Evolutionary conservation across 37 sponge, comb jelly and placozoan species (phyloP).

Genomic region (Spongilla lacustris): DNA sequence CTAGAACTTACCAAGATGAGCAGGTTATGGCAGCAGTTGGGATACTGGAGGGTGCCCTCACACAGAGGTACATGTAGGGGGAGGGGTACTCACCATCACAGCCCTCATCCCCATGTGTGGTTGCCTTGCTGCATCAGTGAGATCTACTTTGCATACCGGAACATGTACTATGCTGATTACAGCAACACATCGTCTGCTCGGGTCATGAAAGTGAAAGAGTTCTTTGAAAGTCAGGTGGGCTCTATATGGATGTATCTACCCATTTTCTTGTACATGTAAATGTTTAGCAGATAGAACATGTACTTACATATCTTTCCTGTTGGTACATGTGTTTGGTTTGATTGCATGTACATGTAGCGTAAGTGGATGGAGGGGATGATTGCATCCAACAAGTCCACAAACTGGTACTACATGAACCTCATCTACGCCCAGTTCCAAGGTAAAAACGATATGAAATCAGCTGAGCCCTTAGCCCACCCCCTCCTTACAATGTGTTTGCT

Average conservation of each 20-base stretch:
- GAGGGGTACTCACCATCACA: neutral
- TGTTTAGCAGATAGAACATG: too few relatives aligned
- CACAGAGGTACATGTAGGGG: constrained; percentile 32
- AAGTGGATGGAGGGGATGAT: constrained; percentile 48
- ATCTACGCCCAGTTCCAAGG: constrained; percentile 41
- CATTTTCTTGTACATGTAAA: too few relatives aligned
- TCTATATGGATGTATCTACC: neutral
- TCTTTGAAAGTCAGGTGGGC: constrained; percentile 38
- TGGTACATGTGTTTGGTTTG: neutral
- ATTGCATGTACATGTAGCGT: neutral
- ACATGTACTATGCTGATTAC: constrained; percentile 22
- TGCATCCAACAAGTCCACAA: neutral
- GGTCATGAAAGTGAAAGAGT: constrained; percentile 24
- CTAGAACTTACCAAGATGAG: neutral
- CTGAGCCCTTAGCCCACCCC: neutral
- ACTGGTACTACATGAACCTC: constrained; percentile 54
- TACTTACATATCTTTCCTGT: too few relatives aligned
- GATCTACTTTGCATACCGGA: constrained; percentile 28
- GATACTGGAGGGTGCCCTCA: constrained; percentile 47
- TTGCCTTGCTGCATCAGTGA: too few relatives aligned
- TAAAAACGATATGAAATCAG: neutral
- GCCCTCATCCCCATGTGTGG: too few relatives aligned
- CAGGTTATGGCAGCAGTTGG: constrained; percentile 48
- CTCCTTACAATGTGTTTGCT: too few relatives aligned
- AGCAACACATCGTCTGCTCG: neutral